Percentiles rank a stretch among this genome's conserved stretches.
Evolutionary conservation across 2,797 vertebrate genomes (phyloP).

Genomic region (Gambusia yucatana): DNA sequence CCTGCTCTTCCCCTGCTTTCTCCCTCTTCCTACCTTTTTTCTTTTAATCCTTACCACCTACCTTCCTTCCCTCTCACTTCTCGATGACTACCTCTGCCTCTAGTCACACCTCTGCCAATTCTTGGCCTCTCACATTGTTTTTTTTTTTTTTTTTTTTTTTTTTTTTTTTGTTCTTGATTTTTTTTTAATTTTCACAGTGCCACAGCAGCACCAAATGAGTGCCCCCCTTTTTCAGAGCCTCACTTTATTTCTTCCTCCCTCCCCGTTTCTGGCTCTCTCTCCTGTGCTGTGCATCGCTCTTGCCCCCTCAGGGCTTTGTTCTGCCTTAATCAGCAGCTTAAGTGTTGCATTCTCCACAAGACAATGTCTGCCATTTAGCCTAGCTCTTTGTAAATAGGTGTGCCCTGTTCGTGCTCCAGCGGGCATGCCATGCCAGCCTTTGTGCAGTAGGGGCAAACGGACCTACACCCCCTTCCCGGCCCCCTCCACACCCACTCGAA

Average conservation of each 20-base stretch:
- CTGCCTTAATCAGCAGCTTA: conserved; percentile 80
- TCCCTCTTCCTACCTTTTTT: conserved; percentile 22
- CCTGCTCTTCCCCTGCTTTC: conserved; percentile 29
- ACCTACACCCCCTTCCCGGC: conserved; percentile 37
- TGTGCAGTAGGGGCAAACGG: conserved; percentile 61
- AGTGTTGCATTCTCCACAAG: conserved; percentile 78
- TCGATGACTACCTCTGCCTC: conserved; percentile 19
- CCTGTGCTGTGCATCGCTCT: conserved; percentile 61
- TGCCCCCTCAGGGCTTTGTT: conserved; percentile 76
- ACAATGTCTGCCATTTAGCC: conserved; percentile 77
- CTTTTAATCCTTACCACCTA: conserved; percentile 39
- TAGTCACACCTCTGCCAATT: conserved; percentile 37
- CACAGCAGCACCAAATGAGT: conserved; percentile 65
- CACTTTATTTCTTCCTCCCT: conserved; percentile 40
- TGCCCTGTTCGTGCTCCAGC: conserved; percentile 74
- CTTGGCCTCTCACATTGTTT: conserved; percentile 25
- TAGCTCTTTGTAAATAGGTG: conserved; percentile 78
- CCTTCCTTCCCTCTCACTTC: conserved; percentile 18
- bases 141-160: not conserved
- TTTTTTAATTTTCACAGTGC: conserved; percentile 42
- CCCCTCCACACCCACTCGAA: not conserved
- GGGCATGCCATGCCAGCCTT: conserved; percentile 70
- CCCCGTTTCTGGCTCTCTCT: conserved; percentile 43
- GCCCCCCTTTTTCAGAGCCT: conserved; percentile 56
- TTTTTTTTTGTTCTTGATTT: conserved; percentile 22